Conservation (phyloP, 1,140 invertebrate genomes). For the Drosophila ananassae region DNA sequence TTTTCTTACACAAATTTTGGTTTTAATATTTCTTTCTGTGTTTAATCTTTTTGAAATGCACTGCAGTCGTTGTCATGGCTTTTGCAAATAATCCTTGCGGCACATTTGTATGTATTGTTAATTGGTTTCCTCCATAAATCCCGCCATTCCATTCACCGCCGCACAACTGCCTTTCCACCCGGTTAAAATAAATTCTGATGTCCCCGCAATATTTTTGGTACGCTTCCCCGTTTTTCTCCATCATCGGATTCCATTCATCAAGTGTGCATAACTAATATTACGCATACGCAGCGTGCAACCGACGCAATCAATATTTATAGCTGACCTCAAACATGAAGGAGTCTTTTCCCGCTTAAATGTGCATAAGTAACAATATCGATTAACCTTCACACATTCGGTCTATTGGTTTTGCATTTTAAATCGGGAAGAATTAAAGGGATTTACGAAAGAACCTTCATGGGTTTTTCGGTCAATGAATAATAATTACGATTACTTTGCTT, state of each 20-base stretch:
- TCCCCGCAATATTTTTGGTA: slow-evolving; percentile 35
- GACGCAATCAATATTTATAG: slow-evolving; percentile 56
- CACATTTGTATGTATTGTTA: slow-evolving; percentile 20
- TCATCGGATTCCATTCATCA: slow-evolving; percentile 14
- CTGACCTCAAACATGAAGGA: slow-evolving; percentile 34
- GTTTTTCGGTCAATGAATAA: not conserved
- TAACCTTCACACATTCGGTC: not conserved
- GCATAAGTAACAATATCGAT: slow-evolving; percentile 41
- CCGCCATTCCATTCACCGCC: slow-evolving; percentile 14
- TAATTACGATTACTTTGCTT: not conserved
- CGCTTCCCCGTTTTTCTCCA: slow-evolving; percentile 6
- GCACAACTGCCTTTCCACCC: slow-evolving; percentile 1
- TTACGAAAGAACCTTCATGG: not conserved
- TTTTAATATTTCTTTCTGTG: not conserved
- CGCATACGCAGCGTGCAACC: slow-evolving; percentile 43
- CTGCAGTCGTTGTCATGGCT: slow-evolving; percentile 50
- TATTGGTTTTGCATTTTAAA: not conserved
- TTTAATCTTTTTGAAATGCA: slow-evolving; percentile 29
- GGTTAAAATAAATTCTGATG: slow-evolving; percentile 30
- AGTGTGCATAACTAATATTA: slow-evolving; percentile 40
- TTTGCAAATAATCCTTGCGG: slow-evolving; percentile 30
- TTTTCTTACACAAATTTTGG: no score
- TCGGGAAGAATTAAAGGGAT: not conserved
- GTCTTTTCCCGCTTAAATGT: slow-evolving; percentile 19
- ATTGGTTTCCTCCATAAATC: slow-evolving; percentile 41